phyloP scores from a whole-genome alignment of 1,140 invertebrate genomes.

The Eriocheir sinensis region DNA sequence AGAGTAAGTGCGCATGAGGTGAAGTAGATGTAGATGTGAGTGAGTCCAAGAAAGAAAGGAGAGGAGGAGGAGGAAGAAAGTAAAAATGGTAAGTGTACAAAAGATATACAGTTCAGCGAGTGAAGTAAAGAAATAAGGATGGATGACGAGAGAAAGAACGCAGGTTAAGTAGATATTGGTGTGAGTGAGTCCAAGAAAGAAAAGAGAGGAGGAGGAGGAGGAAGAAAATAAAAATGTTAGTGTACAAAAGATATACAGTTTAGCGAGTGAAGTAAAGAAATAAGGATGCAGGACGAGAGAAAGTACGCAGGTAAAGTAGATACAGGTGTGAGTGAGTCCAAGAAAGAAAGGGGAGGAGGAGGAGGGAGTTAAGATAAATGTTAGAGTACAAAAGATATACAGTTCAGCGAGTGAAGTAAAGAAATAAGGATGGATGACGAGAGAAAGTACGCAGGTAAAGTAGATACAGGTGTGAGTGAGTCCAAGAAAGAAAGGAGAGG shows the following conservation, averaged over 20 bases:
- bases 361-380: neutral
- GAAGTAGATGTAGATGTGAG: too few relatives aligned
- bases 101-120: too few relatives aligned
- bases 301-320: neutral
- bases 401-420: neutral
- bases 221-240: neutral
- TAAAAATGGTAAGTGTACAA: neutral
- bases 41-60: too few relatives aligned
- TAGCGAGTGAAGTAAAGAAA: neutral
- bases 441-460: neutral
- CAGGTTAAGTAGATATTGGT: too few relatives aligned
- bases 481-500: neutral
- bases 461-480: neutral
- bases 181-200: too few relatives aligned
- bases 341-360: neutral
- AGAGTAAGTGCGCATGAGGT: too few relatives aligned
- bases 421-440: neutral
- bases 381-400: neutral
- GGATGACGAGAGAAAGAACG: too few relatives aligned
- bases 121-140: too few relatives aligned
- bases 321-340: neutral
- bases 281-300: neutral
- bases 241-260: neutral
- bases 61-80: neutral
- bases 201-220: neutral